Conservation (phyloP, 1,140 invertebrate species). For the Kradibia gibbosae region DNA sequence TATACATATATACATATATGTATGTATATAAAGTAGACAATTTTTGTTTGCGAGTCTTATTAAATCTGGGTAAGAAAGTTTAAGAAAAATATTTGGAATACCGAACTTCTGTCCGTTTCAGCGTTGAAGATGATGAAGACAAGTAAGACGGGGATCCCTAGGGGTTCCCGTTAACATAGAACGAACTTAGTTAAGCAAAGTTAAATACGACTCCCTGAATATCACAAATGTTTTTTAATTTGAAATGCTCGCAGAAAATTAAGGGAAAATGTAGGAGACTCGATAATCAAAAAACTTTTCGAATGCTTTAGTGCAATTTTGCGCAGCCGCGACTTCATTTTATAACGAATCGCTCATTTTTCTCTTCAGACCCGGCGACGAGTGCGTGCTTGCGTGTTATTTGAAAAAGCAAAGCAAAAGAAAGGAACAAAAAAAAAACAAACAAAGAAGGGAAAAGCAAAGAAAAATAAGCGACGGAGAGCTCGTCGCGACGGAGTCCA, state of each 20-base stretch:
- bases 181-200: constrained; percentile 72
- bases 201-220: constrained; percentile 72
- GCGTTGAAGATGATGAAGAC: background rate
- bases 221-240: constrained; percentile 70
- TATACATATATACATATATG: too few relatives aligned
- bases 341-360: too few relatives aligned
- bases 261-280: constrained; percentile 54
- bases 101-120: background rate
- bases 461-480: too few relatives aligned
- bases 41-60: background rate
- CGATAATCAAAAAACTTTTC: background rate
- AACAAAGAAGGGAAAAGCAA: too few relatives aligned
- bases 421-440: too few relatives aligned
- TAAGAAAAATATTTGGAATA: constrained; percentile 39
- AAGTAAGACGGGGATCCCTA: constrained; percentile 53
- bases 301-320: too few relatives aligned
- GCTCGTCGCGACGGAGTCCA: too few relatives aligned
- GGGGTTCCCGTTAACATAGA: constrained; percentile 68
- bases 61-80: constrained; percentile 34
- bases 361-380: too few relatives aligned
- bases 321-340: too few relatives aligned
- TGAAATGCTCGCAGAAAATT: constrained; percentile 67
- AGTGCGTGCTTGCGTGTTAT: too few relatives aligned
- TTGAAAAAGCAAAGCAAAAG: too few relatives aligned
- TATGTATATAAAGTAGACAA: too few relatives aligned